A percentile compares a stretch with the other conserved stretches of the same genome.
phyloP scores from a whole-genome alignment of 2,888 invertebrate genomes.

The Cryptus armator region DNA sequence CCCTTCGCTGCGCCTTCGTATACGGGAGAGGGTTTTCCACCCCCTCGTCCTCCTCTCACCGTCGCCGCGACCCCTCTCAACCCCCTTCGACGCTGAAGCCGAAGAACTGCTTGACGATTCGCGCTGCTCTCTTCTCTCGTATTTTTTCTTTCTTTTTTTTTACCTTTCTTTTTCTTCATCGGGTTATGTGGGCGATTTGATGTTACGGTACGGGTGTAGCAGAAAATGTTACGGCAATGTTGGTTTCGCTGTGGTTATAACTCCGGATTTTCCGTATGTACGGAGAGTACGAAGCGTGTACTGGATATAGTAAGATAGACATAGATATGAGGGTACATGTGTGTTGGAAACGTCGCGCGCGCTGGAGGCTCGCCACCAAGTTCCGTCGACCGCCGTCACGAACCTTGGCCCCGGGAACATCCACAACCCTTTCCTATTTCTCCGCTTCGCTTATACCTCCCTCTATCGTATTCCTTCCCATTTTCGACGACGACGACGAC shows the following conservation, averaged over 20 bases:
- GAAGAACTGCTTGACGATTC: conserved; percentile 63
- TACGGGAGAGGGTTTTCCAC: conserved; percentile 39
- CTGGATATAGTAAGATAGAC: not conserved
- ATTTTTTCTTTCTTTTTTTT: conserved; percentile 32
- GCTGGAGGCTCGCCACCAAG: conserved; percentile 28
- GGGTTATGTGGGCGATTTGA: conserved; percentile 32
- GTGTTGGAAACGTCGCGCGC: conserved; percentile 14
- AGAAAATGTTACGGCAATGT: conserved; percentile 29
- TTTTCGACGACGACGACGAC: conserved; percentile 9
- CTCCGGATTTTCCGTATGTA: not conserved
- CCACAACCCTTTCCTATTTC: conserved; percentile 31
- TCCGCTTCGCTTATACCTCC: conserved; percentile 17
- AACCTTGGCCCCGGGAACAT: conserved; percentile 62
- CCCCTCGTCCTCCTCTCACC: conserved; percentile 38
- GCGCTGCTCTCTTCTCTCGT: conserved; percentile 16
- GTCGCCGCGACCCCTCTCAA: conserved; percentile 43
- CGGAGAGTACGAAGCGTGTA: too few relatives aligned
- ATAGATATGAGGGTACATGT: not conserved
- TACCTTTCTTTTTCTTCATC: conserved; percentile 36
- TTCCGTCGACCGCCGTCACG: conserved; percentile 51
- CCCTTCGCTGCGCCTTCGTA: conserved; percentile 35
- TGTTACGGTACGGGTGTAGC: not conserved
- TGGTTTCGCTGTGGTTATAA: conserved; percentile 28
- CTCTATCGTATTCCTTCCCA: conserved; percentile 29
- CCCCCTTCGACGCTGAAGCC: conserved; percentile 56